Conservation (phyloP, 2,797 vertebrate genomes). For the Anniella stebbinsi region DNA sequence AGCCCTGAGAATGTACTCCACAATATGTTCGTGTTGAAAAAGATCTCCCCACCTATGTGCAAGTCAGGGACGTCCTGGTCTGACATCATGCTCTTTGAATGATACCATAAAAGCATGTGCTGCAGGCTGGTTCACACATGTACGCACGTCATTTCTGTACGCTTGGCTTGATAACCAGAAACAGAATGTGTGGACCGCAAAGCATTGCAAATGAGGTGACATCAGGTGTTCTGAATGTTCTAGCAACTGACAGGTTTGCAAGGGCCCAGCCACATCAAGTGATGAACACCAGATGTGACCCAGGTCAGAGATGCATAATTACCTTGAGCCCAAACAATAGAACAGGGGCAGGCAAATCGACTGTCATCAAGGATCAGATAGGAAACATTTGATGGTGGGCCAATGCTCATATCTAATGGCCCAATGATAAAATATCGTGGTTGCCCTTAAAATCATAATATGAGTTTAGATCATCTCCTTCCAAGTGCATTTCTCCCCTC, state of each 20-base stretch:
- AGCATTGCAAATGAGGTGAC: background rate
- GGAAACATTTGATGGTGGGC: background rate
- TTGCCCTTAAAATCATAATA: background rate
- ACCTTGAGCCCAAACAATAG: background rate
- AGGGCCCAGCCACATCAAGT: background rate
- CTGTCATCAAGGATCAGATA: background rate
- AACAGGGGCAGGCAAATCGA: background rate
- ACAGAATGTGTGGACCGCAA: background rate
- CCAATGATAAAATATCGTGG: background rate
- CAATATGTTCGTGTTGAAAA: background rate
- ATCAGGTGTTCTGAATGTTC: background rate
- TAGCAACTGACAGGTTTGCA: background rate
- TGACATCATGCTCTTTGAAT: background rate
- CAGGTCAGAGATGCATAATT: too few species aligned
- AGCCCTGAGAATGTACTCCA: background rate
- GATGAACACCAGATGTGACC: background rate
- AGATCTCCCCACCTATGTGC: background rate
- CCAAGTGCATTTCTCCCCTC: too few species aligned
- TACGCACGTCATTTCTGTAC: background rate
- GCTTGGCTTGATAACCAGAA: background rate
- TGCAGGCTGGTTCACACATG: background rate
- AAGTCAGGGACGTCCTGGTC: background rate
- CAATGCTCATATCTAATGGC: background rate
- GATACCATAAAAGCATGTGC: background rate
- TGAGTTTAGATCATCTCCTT: background rate